Percentiles rank a stretch among this genome's conserved stretches.
Conservation (phyloP, 2,888 invertebrate genomes). For the Diachrysia chrysitis region DNA sequence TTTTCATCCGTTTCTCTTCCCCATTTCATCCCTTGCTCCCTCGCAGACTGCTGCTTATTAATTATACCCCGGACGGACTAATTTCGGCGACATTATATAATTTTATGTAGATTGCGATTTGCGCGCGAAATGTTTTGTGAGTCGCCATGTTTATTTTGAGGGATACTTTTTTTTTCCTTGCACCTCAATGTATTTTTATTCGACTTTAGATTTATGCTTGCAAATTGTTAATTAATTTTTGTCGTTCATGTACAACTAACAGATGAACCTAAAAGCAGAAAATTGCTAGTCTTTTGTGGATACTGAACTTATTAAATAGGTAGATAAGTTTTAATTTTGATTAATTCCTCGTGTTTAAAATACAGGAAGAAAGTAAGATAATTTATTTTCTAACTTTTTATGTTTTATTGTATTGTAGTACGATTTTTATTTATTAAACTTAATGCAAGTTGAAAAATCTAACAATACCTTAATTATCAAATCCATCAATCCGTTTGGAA, state of each 20-base stretch:
- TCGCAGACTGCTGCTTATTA: constrained; percentile 59
- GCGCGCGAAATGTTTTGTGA: constrained; percentile 61
- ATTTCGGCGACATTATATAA: constrained; percentile 73
- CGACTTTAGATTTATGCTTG: neutral
- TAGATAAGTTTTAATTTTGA: no score
- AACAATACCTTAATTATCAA: no score
- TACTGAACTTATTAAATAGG: no score
- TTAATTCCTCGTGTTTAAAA: no score
- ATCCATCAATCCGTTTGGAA: no score
- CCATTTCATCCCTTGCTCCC: constrained; percentile 40
- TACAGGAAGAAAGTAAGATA: no score
- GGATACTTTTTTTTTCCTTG: neutral
- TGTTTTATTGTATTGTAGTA: no score
- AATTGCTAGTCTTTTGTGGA: no score
- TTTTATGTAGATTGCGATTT: constrained; percentile 71
- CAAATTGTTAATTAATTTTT: neutral
- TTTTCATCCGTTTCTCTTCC: constrained; percentile 59
- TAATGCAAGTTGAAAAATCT: no score
- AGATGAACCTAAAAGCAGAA: no score
- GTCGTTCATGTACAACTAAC: neutral
- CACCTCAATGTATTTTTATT: neutral
- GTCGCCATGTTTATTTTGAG: constrained; percentile 48
- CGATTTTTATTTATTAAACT: no score
- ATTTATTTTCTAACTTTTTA: no score
- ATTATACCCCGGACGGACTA: constrained; percentile 60